Evolutionary conservation across 1,140 invertebrate species (phyloP).

Genomic region (Diabrotica virgifera): DNA sequence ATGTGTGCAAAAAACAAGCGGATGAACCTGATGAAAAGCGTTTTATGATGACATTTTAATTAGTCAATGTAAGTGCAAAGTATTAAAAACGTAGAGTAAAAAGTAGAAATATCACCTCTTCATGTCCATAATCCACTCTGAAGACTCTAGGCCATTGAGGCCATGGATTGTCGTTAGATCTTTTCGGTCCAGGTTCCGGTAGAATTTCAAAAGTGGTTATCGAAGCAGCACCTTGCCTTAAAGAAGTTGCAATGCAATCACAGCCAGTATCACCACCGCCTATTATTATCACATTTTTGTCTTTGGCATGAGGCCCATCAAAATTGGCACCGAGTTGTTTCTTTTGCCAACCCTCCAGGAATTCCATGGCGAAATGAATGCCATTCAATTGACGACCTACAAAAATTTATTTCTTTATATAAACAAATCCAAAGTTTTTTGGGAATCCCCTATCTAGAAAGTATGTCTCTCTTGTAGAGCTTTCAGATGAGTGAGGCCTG

Average conservation of each 20-base stretch:
- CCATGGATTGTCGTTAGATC: slow-evolving; percentile 92
- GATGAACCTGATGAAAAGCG: too few relatives aligned
- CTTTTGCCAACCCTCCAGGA: slow-evolving; percentile 96
- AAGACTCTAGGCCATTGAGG: slow-evolving; percentile 96
- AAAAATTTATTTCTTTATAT: not conserved
- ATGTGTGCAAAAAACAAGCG: too few relatives aligned
- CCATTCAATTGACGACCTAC: slow-evolving; percentile 55
- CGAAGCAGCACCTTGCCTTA: slow-evolving; percentile 93
- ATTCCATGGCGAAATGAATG: slow-evolving; percentile 97
- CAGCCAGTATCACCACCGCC: slow-evolving; percentile 99
- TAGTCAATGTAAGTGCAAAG: too few relatives aligned
- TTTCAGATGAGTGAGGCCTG: too few relatives aligned
- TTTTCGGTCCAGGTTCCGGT: slow-evolving; percentile 78
- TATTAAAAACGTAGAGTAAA: not conserved
- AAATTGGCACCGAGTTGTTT: slow-evolving; percentile 74
- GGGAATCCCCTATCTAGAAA: not conserved
- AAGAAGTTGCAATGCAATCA: slow-evolving; percentile 97
- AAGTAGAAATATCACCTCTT: slow-evolving; percentile 72
- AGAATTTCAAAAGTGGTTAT: slow-evolving; percentile 98
- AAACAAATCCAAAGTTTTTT: not conserved
- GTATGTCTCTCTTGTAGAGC: too few relatives aligned
- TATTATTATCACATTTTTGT: slow-evolving; percentile 95
- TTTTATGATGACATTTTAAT: too few relatives aligned
- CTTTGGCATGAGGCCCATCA: slow-evolving; percentile 72
- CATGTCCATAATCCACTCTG: slow-evolving; percentile 97